A percentile compares a stretch with the other conserved stretches of the same genome.
phyloP scores from a whole-genome alignment of 2,888 invertebrate species.

The Drosophila mimetica region DNA sequence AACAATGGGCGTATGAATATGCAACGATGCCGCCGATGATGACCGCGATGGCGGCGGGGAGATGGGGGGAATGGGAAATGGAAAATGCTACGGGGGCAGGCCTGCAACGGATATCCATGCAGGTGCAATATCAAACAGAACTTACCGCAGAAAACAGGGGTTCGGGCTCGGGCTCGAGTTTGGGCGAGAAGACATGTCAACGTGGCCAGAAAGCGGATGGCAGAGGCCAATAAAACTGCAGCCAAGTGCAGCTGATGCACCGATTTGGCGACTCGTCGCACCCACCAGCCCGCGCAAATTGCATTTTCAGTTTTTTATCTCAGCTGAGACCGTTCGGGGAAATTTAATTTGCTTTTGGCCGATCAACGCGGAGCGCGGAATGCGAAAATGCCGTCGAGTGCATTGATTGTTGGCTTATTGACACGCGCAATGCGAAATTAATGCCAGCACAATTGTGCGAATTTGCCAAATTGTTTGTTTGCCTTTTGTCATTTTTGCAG shows the following conservation, averaged over 20 bases:
- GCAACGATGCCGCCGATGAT: conserved; percentile 67
- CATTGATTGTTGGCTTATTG: conserved; percentile 67
- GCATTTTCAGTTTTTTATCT: conserved; percentile 66
- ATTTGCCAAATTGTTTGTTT: conserved; percentile 65
- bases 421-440: conserved; percentile 60
- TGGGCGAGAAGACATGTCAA: conserved; percentile 51
- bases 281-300: conserved; percentile 55
- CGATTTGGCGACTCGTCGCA: conserved; percentile 52
- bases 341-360: conserved; percentile 62
- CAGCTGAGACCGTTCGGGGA: conserved; percentile 19
- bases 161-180: background rate
- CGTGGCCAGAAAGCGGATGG: conserved; percentile 47
- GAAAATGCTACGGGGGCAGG: background rate
- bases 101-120: conserved; percentile 63
- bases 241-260: conserved; percentile 60
- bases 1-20: conserved; percentile 73
- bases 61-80: conserved; percentile 15
- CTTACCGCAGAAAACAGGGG: conserved; percentile 28
- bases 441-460: conserved; percentile 62
- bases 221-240: conserved; percentile 66
- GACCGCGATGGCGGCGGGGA: conserved; percentile 53
- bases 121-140: conserved; percentile 73
- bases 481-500: conserved; percentile 62
- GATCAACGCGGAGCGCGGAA: background rate
- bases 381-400: conserved; percentile 43